Evolutionary conservation across 2,888 invertebrate genomes (phyloP), one percentile per base, ranked within the genome.

Genomic region (Crossocerus cetratus): DNA sequence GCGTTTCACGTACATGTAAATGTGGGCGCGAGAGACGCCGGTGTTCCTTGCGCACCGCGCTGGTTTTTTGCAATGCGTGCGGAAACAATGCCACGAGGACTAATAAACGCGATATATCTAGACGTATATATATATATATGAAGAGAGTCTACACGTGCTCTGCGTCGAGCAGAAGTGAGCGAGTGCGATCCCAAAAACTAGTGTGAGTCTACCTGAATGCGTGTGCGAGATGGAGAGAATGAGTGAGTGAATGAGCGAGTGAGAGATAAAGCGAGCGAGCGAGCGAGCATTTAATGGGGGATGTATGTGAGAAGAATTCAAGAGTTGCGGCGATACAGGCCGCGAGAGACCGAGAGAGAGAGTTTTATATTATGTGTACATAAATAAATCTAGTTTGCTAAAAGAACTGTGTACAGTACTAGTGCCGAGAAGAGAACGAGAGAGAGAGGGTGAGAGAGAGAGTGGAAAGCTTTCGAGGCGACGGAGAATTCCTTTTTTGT

Each of bases 321-420:
- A 67, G 62, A 69, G 58, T 53, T 64, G 67, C 63, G 68, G 61
- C 56, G 70, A 32, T 32, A 32, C 32, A 32, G 32, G 32, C 32
- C 72, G 69, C 59, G 69, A 69, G 71, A 66, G 63, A 44, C 68
- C 65, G 70, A 66, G 65, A 65, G 79, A 67, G 59, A 77, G 69
- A 69, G 54, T 71, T 77, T 77, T 76, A 71, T 74, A 74, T 71
- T 32, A 67, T 69, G n/a, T 49, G 61, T 77, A 76, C 59, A 70
- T 69, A 64, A 69, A 70, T 77, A 78, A 73, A 76, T 77, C 77
- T 64, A 77, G 63, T 77, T 78, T 72, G 65, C 60, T 74, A 74
- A 69, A 74, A 65, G 72, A 77, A 78, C 72, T 57, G 78, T 72
- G 77, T 78, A 74, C 62, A 77, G 60, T 78, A 65, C 57, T 45